These are phyloP conservation scores for Lasioglossum malachurum DNA, from an alignment of 2,888 invertebrate species.

Conservation along the genomic window DNA sequence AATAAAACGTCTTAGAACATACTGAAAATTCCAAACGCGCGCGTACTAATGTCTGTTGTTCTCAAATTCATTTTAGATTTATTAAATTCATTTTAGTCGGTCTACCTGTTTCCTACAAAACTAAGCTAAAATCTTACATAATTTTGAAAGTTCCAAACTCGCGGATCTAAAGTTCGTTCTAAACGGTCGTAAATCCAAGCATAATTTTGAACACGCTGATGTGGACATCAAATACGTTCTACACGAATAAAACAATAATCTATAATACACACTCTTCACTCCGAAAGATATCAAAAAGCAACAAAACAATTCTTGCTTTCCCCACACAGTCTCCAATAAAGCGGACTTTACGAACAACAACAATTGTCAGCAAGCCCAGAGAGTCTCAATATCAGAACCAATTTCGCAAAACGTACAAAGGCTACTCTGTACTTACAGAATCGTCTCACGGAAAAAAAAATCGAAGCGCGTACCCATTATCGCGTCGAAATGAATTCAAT, in stretches of 20 bases:
- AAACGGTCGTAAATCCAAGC: too few relatives aligned
- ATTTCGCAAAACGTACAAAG: background rate
- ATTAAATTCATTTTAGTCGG: too few relatives aligned
- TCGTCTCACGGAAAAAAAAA: background rate
- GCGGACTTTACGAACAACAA: background rate
- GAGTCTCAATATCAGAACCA: background rate
- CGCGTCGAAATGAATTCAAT: constrained; percentile 3
- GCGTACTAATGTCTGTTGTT: too few relatives aligned
- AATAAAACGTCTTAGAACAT: background rate
- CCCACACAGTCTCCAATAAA: background rate
- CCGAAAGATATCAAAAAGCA: background rate
- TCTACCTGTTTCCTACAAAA: too few relatives aligned
- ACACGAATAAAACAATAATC: background rate
- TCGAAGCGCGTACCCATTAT: background rate
- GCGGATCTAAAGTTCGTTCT: too few relatives aligned
- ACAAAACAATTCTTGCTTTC: background rate
- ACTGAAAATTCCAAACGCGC: background rate
- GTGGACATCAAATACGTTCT: background rate
- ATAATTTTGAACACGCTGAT: too few relatives aligned
- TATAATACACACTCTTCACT: background rate
- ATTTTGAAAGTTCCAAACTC: too few relatives aligned
- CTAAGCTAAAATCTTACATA: too few relatives aligned
- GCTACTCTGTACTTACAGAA: background rate
- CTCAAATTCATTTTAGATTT: background rate
- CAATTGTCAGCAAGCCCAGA: background rate